These are phyloP conservation scores for Ormyrus nitidulus DNA, from an alignment of 2,888 invertebrate species.

Conservation along the genomic window DNA sequence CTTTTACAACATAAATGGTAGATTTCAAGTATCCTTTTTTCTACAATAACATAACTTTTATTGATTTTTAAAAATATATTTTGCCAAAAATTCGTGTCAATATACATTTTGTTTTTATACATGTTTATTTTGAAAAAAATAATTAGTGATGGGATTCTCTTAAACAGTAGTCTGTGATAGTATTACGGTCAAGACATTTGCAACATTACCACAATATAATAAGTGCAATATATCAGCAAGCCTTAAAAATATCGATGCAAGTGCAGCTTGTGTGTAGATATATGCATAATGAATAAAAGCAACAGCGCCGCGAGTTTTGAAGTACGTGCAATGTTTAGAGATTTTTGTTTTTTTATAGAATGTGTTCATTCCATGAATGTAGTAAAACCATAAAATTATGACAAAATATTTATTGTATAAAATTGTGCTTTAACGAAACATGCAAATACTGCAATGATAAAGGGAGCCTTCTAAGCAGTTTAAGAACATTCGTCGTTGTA, in stretches of 20 bases:
- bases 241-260: slow-evolving; percentile 26
- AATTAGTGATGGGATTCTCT: slow-evolving; percentile 20
- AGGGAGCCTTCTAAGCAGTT: neutral
- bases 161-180: slow-evolving; percentile 49
- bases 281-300: neutral
- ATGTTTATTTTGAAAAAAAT: too few species aligned
- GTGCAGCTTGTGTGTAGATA: slow-evolving; percentile 41
- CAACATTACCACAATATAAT: slow-evolving; percentile 22
- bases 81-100: too few species aligned
- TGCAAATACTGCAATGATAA: neutral
- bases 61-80: too few species aligned
- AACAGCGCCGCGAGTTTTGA: neutral
- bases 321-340: neutral
- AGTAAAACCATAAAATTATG: slow-evolving; percentile 9
- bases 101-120: too few species aligned
- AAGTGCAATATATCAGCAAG: slow-evolving; percentile 20
- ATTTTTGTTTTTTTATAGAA: slow-evolving; percentile 11
- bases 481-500: slow-evolving; percentile 31
- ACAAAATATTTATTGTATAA: slow-evolving; percentile 41
- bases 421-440: slow-evolving; percentile 1
- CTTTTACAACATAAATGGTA: neutral
- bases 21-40: neutral
- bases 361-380: slow-evolving; percentile 32
- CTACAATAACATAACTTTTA: neutral
- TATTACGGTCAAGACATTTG: neutral